phyloP scores from a whole-genome alignment of 2,113 vertebrate species.

The Apeltes quadracus region DNA sequence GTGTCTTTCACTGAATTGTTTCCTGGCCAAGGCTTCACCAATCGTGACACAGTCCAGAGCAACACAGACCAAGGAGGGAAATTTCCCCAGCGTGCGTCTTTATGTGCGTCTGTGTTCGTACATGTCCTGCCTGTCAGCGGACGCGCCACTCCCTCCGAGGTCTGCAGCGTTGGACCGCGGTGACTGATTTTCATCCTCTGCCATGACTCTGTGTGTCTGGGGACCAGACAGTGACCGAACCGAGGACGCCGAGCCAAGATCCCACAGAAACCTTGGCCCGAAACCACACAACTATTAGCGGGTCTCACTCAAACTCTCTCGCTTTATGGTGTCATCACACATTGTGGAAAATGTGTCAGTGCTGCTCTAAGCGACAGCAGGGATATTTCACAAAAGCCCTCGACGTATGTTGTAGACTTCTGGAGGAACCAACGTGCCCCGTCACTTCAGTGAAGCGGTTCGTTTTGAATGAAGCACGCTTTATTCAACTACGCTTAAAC shows the following conservation, averaged over 20 bases:
- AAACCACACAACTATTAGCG: slow-evolving; percentile 39
- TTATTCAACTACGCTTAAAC: slow-evolving; percentile 6
- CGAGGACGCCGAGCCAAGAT: slow-evolving; percentile 41
- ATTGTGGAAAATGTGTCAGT: slow-evolving; percentile 10
- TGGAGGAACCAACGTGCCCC: slow-evolving; percentile 28
- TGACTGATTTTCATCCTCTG: slow-evolving; percentile 62
- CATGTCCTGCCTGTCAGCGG: slow-evolving; percentile 50
- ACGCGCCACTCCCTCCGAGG: slow-evolving; percentile 61
- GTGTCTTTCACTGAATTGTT: slow-evolving; percentile 39
- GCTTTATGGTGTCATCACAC: slow-evolving; percentile 23
- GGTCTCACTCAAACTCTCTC: slow-evolving; percentile 23
- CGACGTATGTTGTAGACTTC: slow-evolving; percentile 18
- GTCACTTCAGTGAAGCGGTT: slow-evolving; percentile 12
- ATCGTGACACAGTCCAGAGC: slow-evolving; percentile 66
- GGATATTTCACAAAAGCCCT: slow-evolving; percentile 40
- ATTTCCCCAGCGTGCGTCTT: slow-evolving; percentile 33
- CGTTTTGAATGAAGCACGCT: slow-evolving; percentile 7
- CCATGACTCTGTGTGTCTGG: slow-evolving; percentile 36
- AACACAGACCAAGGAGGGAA: slow-evolving; percentile 50
- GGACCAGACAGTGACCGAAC: slow-evolving; percentile 55
- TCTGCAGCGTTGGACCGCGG: slow-evolving; percentile 23
- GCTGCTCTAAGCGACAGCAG: slow-evolving; percentile 28
- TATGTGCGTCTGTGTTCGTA: slow-evolving; percentile 28
- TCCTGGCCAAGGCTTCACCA: slow-evolving; percentile 35
- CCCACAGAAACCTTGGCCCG: slow-evolving; percentile 55